Evolutionary conservation across 2,113 vertebrate genomes (phyloP).

Genomic region (Actinemys pallida): DNA sequence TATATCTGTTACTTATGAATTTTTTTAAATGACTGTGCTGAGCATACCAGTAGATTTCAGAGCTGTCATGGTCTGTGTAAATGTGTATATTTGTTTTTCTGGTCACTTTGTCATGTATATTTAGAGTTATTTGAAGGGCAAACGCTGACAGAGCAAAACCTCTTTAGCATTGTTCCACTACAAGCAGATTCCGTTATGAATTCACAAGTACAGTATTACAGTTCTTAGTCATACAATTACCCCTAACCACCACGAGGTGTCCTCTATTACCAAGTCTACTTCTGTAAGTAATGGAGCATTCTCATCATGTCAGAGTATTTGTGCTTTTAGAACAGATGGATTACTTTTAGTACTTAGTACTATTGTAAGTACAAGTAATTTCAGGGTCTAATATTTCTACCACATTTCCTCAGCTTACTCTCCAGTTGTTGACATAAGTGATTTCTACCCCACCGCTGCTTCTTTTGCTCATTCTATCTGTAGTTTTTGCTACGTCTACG

Average conservation of each 20-base stretch:
- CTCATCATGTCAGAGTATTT: too few species aligned
- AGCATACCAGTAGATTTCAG: background rate
- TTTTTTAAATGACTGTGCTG: background rate
- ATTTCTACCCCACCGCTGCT: background rate
- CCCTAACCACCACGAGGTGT: constrained; percentile 40
- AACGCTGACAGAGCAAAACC: background rate
- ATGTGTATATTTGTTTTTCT: background rate
- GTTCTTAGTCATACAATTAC: background rate
- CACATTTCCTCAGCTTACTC: background rate
- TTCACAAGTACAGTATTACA: background rate
- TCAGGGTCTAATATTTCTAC: background rate
- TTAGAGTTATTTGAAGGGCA: background rate
- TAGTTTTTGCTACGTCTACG: background rate
- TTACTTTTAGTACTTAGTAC: background rate
- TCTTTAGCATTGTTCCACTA: background rate
- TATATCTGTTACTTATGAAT: background rate
- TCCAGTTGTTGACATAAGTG: background rate
- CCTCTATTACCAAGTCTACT: background rate
- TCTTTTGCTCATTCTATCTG: background rate
- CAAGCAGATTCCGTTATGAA: background rate
- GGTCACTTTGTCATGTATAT: background rate
- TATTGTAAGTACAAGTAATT: background rate
- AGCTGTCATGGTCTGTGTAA: background rate
- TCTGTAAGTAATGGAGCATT: background rate
- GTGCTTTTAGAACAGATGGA: background rate